Base-by-base conservation (phyloP, 1,140 invertebrate genomes). In the Camponotus floridanus region DNA sequence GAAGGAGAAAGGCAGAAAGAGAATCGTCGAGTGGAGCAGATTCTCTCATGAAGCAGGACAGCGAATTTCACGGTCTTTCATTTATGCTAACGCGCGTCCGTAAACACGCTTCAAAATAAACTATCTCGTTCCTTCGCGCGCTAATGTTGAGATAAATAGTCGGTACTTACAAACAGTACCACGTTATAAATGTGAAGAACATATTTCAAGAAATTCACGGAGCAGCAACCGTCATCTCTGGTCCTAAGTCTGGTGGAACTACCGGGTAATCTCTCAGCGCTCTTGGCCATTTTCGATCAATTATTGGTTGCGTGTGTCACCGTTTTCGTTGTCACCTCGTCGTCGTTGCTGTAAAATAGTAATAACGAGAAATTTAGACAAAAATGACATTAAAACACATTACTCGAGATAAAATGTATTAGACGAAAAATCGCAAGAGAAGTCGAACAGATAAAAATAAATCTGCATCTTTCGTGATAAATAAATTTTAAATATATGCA, bases 171-270 rank as follows among this genome's bases (percentile, higher is more conserved):
- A 95, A 98, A 95, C 91, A 97, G 97, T 64, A 98, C 96, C 61
- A 97, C 96, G 91, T 98, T 98, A 95, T 97, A 98, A 91, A 98
- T 97, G 94, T 97, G 97, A 48, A 98, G 96, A 86, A 97, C 96
- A 91, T 97, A 97, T 95, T 97, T 97, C 15, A 98, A 94, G 91
- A 98, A 97, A 93, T 97, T 97, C 68, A 97, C 96, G 33, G 97
- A 97, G 92, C 97, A 97, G 92, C 97, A 98, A 68, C 97, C 97
- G 39, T 97, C 96, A 87, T 97, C 96, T 85, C 96, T 93, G 55
- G 96, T 96, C 91, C 96, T 96, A 81, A 94, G 91, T 85, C 93
- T 92, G 6, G 92, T 92, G 11, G 94, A 93, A 33, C 92, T 94
- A 8, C 94, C 94, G 13, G 94, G 94, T 68, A 95, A 81, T 91